These are phyloP conservation scores for Zosterops japonicus DNA, from an alignment of 2,113 vertebrate genomes.

Conservation along the genomic window DNA sequence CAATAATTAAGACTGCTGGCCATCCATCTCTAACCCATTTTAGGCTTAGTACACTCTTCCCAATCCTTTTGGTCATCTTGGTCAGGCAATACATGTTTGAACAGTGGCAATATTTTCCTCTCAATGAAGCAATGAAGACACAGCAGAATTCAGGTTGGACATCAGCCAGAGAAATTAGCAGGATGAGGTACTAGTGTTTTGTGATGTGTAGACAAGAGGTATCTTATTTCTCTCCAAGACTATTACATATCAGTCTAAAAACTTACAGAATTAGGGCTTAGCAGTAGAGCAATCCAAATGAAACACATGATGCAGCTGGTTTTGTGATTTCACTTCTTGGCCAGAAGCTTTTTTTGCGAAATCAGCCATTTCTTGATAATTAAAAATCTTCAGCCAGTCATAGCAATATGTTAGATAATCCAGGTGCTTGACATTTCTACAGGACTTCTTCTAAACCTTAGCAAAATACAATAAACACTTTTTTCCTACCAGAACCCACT, in stretches of 20 bases:
- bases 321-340: constrained; percentile 1
- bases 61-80: not conserved
- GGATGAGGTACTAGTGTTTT: not conserved
- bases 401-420: not conserved
- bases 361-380: constrained; percentile 1
- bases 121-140: not conserved
- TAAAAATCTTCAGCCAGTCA: not conserved
- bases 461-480: not conserved
- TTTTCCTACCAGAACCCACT: not conserved
- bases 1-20: not conserved
- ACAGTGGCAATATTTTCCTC: not conserved
- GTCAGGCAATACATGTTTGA: not conserved
- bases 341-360: constrained; percentile 9
- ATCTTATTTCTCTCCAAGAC: not conserved
- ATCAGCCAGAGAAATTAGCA: not conserved
- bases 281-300: not conserved
- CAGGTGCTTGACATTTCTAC: not conserved
- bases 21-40: not conserved
- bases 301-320: not conserved
- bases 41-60: not conserved
- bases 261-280: not conserved
- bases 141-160: not conserved
- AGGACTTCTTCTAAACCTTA: not conserved
- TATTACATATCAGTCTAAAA: not conserved
- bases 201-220: not conserved